Evolutionary conservation across 2,797 vertebrate species (phyloP).

Genomic region (Distichodus sexfasciatus): DNA sequence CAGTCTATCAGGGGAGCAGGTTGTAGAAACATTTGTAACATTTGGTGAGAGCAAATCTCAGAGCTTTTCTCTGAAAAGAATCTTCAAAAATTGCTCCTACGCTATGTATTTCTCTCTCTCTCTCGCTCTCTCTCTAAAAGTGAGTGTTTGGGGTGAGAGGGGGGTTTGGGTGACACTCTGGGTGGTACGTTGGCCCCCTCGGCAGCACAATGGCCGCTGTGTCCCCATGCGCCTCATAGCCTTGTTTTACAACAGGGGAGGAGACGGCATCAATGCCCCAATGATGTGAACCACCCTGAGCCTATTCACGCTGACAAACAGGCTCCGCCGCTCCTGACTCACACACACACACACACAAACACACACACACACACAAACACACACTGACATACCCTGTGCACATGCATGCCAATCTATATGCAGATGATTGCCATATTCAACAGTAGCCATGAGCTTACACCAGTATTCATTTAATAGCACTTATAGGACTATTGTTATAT

Average conservation of each 20-base stretch:
- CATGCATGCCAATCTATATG: slow-evolving; percentile 30
- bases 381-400: background rate
- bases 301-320: slow-evolving; percentile 89
- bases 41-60: slow-evolving; percentile 81
- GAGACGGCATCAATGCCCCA: slow-evolving; percentile 85
- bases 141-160: slow-evolving; percentile 41
- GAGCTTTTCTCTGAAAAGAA: slow-evolving; percentile 71
- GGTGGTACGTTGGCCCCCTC: slow-evolving; percentile 87
- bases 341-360: slow-evolving; percentile 50
- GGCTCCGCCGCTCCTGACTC: slow-evolving; percentile 76
- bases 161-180: slow-evolving; percentile 85
- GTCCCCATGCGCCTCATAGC: slow-evolving; percentile 79
- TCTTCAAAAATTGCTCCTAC: background rate
- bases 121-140: background rate
- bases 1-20: slow-evolving; percentile 80
- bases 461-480: too few relatives aligned
- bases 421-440: too few relatives aligned
- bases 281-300: slow-evolving; percentile 91
- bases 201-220: slow-evolving; percentile 87
- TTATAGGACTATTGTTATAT: too few relatives aligned
- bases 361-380: slow-evolving; percentile 36
- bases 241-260: slow-evolving; percentile 99
- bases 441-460: too few relatives aligned
- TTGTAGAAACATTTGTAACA: slow-evolving; percentile 88
- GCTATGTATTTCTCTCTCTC: background rate